These are phyloP conservation scores for Pocillopora damicornis DNA, from an alignment of 64 coral and sea anemone genomes.

Conservation along the genomic window DNA sequence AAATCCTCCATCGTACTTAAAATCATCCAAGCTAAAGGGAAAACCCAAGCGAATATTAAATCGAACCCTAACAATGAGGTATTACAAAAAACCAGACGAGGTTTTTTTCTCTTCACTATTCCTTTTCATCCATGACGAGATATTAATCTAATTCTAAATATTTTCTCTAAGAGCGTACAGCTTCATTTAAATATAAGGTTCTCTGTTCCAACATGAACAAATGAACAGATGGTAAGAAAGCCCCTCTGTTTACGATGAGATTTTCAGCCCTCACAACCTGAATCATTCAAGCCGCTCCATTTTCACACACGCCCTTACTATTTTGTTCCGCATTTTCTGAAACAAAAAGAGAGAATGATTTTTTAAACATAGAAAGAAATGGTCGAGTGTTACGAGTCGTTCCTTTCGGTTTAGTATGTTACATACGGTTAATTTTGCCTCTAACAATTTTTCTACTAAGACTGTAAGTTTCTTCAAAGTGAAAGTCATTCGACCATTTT, in stretches of 20 bases:
- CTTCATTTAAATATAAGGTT: not conserved
- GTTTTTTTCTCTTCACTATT: too few relatives aligned
- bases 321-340: constrained; percentile 4
- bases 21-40: too few relatives aligned
- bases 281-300: constrained; percentile 7
- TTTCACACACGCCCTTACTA: not conserved
- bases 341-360: not conserved
- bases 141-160: too few relatives aligned
- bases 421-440: too few relatives aligned
- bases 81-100: too few relatives aligned
- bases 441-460: not conserved
- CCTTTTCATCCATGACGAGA: too few relatives aligned
- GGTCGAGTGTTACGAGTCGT: not conserved
- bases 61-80: too few relatives aligned
- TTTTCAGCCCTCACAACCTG: not conserved
- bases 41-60: too few relatives aligned
- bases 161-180: too few relatives aligned
- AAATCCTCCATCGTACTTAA: too few relatives aligned
- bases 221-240: not conserved
- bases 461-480: not conserved
- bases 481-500: not conserved
- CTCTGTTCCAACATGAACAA: not conserved
- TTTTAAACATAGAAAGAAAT: not conserved
- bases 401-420: too few relatives aligned
- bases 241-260: not conserved